Conservation (phyloP, 2,797 vertebrate genomes). For the Sciaenops ocellatus region DNA sequence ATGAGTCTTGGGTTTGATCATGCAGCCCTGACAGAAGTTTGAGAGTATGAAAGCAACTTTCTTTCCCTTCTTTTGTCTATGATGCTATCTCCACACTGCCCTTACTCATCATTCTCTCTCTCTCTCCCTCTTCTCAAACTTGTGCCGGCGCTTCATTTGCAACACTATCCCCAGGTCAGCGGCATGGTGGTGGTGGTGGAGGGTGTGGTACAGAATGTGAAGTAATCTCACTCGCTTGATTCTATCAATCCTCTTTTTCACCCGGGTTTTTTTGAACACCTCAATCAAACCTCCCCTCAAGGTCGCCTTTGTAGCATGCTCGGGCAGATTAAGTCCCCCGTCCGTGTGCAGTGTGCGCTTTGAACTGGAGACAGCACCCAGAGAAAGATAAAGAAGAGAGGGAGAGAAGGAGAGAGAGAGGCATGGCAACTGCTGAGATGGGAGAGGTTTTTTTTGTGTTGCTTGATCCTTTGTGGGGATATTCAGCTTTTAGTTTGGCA, state of each 20-base stretch:
- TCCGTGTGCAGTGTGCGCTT: conserved; percentile 73
- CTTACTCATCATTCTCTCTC: conserved; percentile 36
- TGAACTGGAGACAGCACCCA: conserved; percentile 77
- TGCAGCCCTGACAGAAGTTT: conserved; percentile 39
- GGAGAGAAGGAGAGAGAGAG: conserved; percentile 31
- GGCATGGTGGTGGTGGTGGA: conserved; percentile 1
- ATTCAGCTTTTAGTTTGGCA: conserved; percentile 41
- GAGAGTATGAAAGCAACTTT: conserved; percentile 28
- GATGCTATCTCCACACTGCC: neutral
- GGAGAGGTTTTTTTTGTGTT: conserved; percentile 17
- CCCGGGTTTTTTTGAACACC: conserved; percentile 81
- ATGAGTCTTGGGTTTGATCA: conserved; percentile 58
- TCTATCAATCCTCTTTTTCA: conserved; percentile 80
- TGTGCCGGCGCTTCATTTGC: conserved; percentile 76
- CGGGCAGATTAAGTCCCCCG: conserved; percentile 74
- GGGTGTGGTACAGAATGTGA: conserved; percentile 78
- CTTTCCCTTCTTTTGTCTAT: conserved; percentile 25
- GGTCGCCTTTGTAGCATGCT: conserved; percentile 81
- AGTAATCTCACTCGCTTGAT: conserved; percentile 78
- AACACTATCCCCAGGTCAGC: conserved; percentile 77
- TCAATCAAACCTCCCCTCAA: conserved; percentile 84
- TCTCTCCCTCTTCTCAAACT: conserved; percentile 51
- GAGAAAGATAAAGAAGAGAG: conserved; percentile 71
- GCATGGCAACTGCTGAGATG: conserved; percentile 31
- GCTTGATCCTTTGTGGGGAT: conserved; percentile 49